phyloP scores from a whole-genome alignment of 2,113 vertebrate species.

The Phycodurus eques region DNA sequence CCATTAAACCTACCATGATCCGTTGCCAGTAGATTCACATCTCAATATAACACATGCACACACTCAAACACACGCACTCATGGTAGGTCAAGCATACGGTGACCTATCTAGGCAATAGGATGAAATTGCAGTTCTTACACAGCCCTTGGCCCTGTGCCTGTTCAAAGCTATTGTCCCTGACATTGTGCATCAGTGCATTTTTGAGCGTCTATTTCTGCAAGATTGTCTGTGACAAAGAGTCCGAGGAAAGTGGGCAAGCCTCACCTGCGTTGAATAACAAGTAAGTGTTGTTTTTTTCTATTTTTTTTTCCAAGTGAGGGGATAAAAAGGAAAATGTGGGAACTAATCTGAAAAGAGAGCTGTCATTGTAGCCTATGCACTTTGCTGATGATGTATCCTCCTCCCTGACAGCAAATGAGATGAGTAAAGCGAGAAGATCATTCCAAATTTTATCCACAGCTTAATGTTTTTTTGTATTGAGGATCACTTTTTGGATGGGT shows the following conservation, averaged over 20 bases:
- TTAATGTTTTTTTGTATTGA: constrained; percentile 25
- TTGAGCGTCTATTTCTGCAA: constrained; percentile 19
- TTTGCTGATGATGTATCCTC: constrained; percentile 61
- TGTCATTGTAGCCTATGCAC: constrained; percentile 51
- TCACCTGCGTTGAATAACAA: constrained; percentile 54
- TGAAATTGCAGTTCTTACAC: constrained; percentile 53
- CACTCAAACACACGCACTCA: constrained; percentile 20
- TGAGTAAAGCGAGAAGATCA: constrained; percentile 37
- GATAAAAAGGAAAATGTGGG: constrained; percentile 46
- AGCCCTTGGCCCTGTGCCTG: constrained; percentile 59
- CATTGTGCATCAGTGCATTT: constrained; percentile 33
- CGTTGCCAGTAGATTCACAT: constrained; percentile 19
- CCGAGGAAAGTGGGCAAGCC: constrained; percentile 14
- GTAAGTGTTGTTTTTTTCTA: constrained; percentile 42
- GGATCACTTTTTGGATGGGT: not conserved
- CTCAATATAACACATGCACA: constrained; percentile 16
- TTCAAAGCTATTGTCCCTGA: constrained; percentile 61
- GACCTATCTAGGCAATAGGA: constrained; percentile 52
- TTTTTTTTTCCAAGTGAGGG: constrained; percentile 27
- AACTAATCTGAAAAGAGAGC: constrained; percentile 56
- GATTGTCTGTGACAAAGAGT: constrained; percentile 16
- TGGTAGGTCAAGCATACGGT: constrained; percentile 59
- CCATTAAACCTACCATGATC: constrained; percentile 25
- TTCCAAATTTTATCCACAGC: constrained; percentile 29
- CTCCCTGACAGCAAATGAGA: constrained; percentile 42